Base-by-base conservation (phyloP, 2,797 vertebrate genomes). In the Chelidonichthys spinosus region DNA sequence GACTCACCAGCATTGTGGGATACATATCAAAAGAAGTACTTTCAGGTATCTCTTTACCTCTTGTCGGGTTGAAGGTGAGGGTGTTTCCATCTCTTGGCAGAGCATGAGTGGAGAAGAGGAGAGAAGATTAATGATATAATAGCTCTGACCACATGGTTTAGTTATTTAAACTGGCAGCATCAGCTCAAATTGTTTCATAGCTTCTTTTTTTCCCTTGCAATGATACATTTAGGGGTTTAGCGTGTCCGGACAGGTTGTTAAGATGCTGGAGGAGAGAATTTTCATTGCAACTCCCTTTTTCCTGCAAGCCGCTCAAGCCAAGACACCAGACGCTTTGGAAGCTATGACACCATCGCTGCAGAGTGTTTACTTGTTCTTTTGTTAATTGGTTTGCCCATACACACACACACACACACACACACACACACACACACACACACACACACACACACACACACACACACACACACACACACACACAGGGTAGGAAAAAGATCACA, bases 121-220 rank as follows among this genome's bases (percentile, higher is more conserved):
- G 81, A 87, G 89, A 91, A 95, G 94, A 95, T 94, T 94, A 94
- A 95, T 94, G 91, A 88, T 90, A 92, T 95, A 95, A 94, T 95
- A 92, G 92, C 92, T 93, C 91, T 92, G 94, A 95, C 92, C 93
- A 93, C 92, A 92, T 84, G 90, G 88, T 94, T 92, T 92, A 95
- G 94, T 93, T 93, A 94, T 95, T 95, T 94, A 93, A 94, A 94
- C 94, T 95, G 93, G 93, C 94, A 95, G 92, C 92, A 94, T 94
- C 92, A 92, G 92, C 90, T 94, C 93, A 94, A 95, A 95, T 93
- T 94, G 93, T 95, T 94, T 95, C 94, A 94, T 93, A 94, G 92
- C 84, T 95, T 93, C 93, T 93, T 25, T 25, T 25, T 25, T 25
- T 25, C 2, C 25, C 25, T 25, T 93, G 93, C 93, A 93, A 93